Base-by-base conservation (phyloP, 1,140 invertebrate species). In the Zaprionus kolodkinae region DNA sequence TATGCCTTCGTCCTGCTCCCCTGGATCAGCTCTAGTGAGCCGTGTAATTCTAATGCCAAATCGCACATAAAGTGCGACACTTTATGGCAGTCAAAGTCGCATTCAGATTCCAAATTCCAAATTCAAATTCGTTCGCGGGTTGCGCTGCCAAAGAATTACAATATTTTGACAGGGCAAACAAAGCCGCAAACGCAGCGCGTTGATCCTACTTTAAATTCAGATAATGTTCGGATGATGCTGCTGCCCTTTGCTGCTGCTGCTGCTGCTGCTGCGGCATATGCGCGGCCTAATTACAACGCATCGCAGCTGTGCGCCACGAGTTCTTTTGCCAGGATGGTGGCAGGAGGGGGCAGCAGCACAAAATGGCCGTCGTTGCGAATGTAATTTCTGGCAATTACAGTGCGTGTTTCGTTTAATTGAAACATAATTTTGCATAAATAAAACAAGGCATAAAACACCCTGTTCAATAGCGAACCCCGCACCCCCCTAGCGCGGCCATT, bases 351-450 rank as follows among this genome's bases (percentile, higher is more conserved):
- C 57, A 79, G 69, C 71, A 40, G 67, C 61, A 25, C 40, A 70
- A 72, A 78, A 81, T 81, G 68, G 71, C 57, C 54, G 64, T 57
- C 50, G 63, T 65, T 60, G 17, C 59, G 43, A 55, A 59, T 72
- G 75, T 78, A 91, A 88, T 91, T 68, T 59, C 69, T 80, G 71
- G 76, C 82, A 90, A 90, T 90, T 86, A 90, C 86, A 73, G 50
- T 35, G 73, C 82, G 76, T 83, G 82, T 82, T 90, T 61, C 76
- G 72, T 86, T 91, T 90, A 91, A 91, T 91, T 91, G 89, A 91
- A 91, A 91, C 89, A 91, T 91, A 91, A 91, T 91, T 91, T 91
- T 89, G 85, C 85, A 89, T 89, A 89, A 89, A 89, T 89, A 89
- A 89, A 89, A 90, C 85, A 79, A 85, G 70, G 89, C 85, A 91